These are phyloP conservation scores for Melanotaenia maccullochi DNA, from an alignment of 2,797 vertebrate species.

Conservation along the genomic window DNA sequence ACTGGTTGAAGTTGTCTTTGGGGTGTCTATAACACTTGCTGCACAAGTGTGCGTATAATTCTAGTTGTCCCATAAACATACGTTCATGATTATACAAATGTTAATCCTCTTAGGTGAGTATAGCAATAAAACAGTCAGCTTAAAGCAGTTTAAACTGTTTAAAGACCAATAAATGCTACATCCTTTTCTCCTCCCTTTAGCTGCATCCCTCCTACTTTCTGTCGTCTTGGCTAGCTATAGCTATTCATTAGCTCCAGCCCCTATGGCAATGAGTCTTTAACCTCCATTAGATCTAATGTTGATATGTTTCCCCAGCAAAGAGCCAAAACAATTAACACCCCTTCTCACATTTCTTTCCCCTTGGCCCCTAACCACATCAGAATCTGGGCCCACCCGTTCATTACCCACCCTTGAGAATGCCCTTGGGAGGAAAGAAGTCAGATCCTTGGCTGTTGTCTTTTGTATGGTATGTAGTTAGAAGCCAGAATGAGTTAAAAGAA, in stretches of 20 bases:
- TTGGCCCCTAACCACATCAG: slow-evolving; percentile 81
- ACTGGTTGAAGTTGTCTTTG: slow-evolving; percentile 44
- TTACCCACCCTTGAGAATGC: slow-evolving; percentile 81
- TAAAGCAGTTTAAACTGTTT: slow-evolving; percentile 64
- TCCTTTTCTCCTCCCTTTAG: slow-evolving; percentile 31
- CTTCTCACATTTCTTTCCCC: slow-evolving; percentile 90
- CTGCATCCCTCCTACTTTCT: slow-evolving; percentile 39
- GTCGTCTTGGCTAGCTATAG: slow-evolving; percentile 73
- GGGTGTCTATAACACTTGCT: slow-evolving; percentile 24
- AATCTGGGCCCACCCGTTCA: slow-evolving; percentile 82
- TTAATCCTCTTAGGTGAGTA: slow-evolving; percentile 69
- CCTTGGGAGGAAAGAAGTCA: slow-evolving; percentile 73
- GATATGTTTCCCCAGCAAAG: slow-evolving; percentile 90
- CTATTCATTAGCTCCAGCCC: slow-evolving; percentile 79
- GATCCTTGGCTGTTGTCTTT: slow-evolving; percentile 75
- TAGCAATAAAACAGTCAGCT: slow-evolving; percentile 69
- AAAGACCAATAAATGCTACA: slow-evolving; percentile 60
- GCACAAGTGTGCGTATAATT: slow-evolving; percentile 36
- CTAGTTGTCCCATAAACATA: slow-evolving; percentile 43
- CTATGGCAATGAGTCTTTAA: slow-evolving; percentile 82
- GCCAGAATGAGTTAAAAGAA: slow-evolving; percentile 68
- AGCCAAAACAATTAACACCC: slow-evolving; percentile 92
- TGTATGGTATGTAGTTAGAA: slow-evolving; percentile 66
- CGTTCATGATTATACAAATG: slow-evolving; percentile 58
- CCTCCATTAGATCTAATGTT: slow-evolving; percentile 89